phyloP scores from a whole-genome alignment of 2,797 vertebrate genomes.

The Sparidentex hasta region DNA sequence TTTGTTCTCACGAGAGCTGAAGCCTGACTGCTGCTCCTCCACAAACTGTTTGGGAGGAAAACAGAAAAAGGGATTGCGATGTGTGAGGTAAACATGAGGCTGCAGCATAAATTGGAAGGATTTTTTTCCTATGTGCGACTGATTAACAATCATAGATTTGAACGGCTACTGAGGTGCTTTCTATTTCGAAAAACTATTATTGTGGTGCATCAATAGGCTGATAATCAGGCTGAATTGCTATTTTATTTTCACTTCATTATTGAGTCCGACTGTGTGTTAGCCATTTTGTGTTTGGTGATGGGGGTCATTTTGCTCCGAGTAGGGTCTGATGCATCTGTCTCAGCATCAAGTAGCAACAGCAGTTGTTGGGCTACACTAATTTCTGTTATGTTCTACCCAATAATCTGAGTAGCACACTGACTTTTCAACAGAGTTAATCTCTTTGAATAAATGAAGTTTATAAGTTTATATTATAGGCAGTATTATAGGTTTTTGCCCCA shows the following conservation, averaged over 20 bases:
- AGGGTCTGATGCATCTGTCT: background rate
- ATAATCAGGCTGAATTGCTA: background rate
- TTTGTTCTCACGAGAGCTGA: slow-evolving; percentile 57
- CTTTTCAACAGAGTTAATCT: background rate
- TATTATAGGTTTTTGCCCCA: no score
- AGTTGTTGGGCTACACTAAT: background rate
- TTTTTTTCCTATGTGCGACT: background rate
- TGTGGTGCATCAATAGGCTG: slow-evolving; percentile 2
- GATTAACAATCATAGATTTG: slow-evolving; percentile 24
- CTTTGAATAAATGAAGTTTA: slow-evolving; percentile 15
- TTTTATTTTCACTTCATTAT: slow-evolving; percentile 13
- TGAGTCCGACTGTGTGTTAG: slow-evolving; percentile 5
- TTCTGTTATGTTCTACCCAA: background rate
- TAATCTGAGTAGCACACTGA: background rate
- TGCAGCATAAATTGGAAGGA: background rate
- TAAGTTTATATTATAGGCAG: no score
- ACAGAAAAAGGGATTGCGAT: background rate
- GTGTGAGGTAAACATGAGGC: slow-evolving; percentile 17
- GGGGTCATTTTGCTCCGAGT: background rate
- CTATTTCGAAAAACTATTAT: background rate
- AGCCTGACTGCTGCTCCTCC: slow-evolving; percentile 30
- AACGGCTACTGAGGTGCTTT: background rate
- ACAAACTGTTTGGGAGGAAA: slow-evolving; percentile 14
- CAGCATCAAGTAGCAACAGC: background rate
- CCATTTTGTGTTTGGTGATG: background rate